These are phyloP conservation scores for Seriola quinqueradiata DNA, from an alignment of 2,113 vertebrate genomes.

Conservation along the genomic window DNA sequence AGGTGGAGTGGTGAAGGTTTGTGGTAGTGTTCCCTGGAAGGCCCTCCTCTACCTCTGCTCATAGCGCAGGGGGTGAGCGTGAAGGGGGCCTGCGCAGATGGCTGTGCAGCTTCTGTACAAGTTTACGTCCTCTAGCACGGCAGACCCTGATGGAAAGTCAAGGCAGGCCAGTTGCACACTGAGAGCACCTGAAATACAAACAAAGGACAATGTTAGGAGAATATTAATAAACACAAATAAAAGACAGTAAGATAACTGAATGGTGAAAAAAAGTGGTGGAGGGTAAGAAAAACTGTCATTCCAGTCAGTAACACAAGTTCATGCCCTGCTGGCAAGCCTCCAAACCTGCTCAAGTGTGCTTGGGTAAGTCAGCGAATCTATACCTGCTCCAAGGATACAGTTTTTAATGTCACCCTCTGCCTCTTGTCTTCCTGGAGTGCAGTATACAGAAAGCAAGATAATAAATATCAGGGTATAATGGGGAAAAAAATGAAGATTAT, in stretches of 20 bases:
- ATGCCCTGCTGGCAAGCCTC: slow-evolving; percentile 15
- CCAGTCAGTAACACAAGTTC: slow-evolving; percentile 20
- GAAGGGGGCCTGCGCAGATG: slow-evolving; percentile 53
- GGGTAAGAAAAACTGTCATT: slow-evolving; percentile 9
- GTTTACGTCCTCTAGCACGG: slow-evolving; percentile 24
- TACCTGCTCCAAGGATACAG: slow-evolving; percentile 10
- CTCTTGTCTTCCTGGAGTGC: slow-evolving; percentile 13
- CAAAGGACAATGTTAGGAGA: slow-evolving; percentile 42
- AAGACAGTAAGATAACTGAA: neutral
- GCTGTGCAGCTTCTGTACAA: slow-evolving; percentile 48
- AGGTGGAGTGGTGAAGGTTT: slow-evolving; percentile 58
- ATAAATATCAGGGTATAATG: neutral
- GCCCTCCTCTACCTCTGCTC: slow-evolving; percentile 88
- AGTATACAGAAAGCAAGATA: neutral
- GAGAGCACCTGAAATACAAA: slow-evolving; percentile 70
- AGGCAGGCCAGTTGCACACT: slow-evolving; percentile 15
- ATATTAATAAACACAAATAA: slow-evolving; percentile 18
- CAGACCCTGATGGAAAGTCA: slow-evolving; percentile 33
- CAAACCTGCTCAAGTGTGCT: slow-evolving; percentile 49
- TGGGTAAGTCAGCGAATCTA: slow-evolving; percentile 32
- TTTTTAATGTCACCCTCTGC: neutral
- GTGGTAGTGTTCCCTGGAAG: slow-evolving; percentile 76
- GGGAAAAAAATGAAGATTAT: neutral
- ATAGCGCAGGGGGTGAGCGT: slow-evolving; percentile 86
- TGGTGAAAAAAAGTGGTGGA: neutral